Evolutionary conservation across 2,888 invertebrate genomes (phyloP), one percentile per base, ranked within the genome.

Genomic region (Mesorhabditis belari): DNA sequence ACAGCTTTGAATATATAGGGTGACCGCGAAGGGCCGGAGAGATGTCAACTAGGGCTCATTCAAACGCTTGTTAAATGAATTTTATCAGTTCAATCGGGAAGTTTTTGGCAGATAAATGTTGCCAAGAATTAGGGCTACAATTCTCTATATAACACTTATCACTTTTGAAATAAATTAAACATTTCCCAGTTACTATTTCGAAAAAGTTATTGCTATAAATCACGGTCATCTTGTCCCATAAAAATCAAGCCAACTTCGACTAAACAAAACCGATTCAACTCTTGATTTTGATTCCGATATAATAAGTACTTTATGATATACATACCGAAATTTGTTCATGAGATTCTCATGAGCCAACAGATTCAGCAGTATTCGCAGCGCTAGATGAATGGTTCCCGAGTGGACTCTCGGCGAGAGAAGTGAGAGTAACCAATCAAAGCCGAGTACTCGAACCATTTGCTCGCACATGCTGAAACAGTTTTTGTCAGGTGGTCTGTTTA

Each of bases 401-500:
- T 71, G 71, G 12, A 83, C 92, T 90, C 71, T 67, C 0, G 76
- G 76, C 3, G 70, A 64, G 85, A 94, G 87, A 79, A 95, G 93
- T 64, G 94, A 86, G 65, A 96, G 82, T 62, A 96, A 83, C 95
- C 96, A 98, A 84, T 98, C 98, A 84, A 93, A 89, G 21, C 98
- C 98, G 29, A 98, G 85, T 0, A 91, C 89, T 78, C 88, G 87
- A 1, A 91, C 88, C 58, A 96, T 87, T 82, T 94, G 93, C 76
- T 96, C 95, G 81, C 92, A 91, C 73, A 93, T 86, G 67, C 75
- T 77, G 62, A 56, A 71, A 67, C 17, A 57, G n/a, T 55, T 6
- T 49, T 5, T 9, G 28, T n/a, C 35, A 49, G 17, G 12, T n/a
- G 27, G 19, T 49, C 17, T 28, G 27, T 9, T n/a, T n/a, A n/a